Base-by-base conservation (phyloP, 1,140 invertebrate species). In the Drosophila seguyi region DNA sequence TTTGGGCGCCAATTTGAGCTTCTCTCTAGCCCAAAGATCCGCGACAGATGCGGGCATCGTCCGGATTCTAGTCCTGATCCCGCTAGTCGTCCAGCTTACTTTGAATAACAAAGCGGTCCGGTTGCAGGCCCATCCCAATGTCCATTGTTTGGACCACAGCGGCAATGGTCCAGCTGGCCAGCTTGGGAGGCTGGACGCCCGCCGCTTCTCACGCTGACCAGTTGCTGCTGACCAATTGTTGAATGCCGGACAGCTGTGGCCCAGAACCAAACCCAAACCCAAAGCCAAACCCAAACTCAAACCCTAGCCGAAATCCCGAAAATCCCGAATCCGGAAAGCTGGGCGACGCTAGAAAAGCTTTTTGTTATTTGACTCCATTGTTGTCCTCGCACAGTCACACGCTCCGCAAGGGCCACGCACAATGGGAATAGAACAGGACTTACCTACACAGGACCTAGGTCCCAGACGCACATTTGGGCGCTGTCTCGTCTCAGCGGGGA, bases 321-420 rank as follows among this genome's bases (percentile, higher is more conserved):
- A 34, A 44, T 39, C 45, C 57, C 27, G 18, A 42, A 25, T 67
- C 62, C 62, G 66, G 66, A 76, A 76, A 77, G 74, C 74, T 77
- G 74, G 25, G 27, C 42, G 38, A 72, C 65, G 79, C 83, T 88
- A 87, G 83, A 87, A 86, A 79, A 87, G 84, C 84, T 79, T 73
- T 79, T 82, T 88, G 72, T 86, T 79, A 36, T 48, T 22, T 20
- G 48, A 56, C 62, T 42, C 75, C 66, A 59, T 88, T 86, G 83
- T 86, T 86, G 16, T 39, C 38, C 75, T 4, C 5, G 53, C 52
- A 10, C 53, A 38, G 60, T 31, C 60, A 41, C 52, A 59, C 60
- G 53, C 60, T 63, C 27, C 38, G 29, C 20, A 60, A 66, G 18
- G 63, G 18, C 34, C 27, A 42, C 25, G 60, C 41, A 80, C 55